Base-by-base conservation (phyloP, 53 echinoderm and acorn worm species). In the Pentamera pediparva region DNA sequence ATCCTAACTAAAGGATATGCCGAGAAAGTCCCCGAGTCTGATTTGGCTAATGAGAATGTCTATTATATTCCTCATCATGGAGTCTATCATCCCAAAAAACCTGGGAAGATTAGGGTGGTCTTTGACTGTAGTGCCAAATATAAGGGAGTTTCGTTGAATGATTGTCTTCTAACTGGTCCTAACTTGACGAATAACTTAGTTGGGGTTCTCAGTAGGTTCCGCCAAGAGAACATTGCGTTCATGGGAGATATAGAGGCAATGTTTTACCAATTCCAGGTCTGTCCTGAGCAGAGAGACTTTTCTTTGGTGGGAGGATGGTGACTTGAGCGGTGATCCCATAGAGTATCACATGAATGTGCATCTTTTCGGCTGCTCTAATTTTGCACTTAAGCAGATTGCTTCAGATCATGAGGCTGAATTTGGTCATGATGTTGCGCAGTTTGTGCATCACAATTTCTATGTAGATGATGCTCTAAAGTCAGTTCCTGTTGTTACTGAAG, bases 391-490 rank as follows among this genome's bases (percentile, higher is more conserved):
- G 27, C 59, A 58, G 59, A 58, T 58, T 58, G 59, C 59, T 4
- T 58, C 59, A 27, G 59, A 58, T 27, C 12, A 58, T 11, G 59
- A 58, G 30, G 13, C 59, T 27, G 59, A 58, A 29, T 58, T 58
- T 29, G 59, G 59, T 58, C 30, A 13, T 22, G 30, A 58, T 58
- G 59, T 27, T 29, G 26, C 59, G 15, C 30, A 41, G 15, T 41
- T 41, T 41, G 43, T 41, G 15, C 43, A 41, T 15, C 43, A 15
- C 9, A 58, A 86, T 57, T 83, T 88, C 54, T 83, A 79, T 55
- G 88, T 83, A 0, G 88, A 87, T 39, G 88, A 87, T 45, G 88
- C 75, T 9, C 37, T 79, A n/a, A 83, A 78, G 58, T 70, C 75
- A n/a, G 38, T 86, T 10, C 31, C 83, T 0, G 75, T 79, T 11